A percentile compares a stretch with the other conserved stretches of the same genome.
Evolutionary conservation across 2,797 vertebrate genomes (phyloP).

Genomic region (Gouania willdenowi): DNA sequence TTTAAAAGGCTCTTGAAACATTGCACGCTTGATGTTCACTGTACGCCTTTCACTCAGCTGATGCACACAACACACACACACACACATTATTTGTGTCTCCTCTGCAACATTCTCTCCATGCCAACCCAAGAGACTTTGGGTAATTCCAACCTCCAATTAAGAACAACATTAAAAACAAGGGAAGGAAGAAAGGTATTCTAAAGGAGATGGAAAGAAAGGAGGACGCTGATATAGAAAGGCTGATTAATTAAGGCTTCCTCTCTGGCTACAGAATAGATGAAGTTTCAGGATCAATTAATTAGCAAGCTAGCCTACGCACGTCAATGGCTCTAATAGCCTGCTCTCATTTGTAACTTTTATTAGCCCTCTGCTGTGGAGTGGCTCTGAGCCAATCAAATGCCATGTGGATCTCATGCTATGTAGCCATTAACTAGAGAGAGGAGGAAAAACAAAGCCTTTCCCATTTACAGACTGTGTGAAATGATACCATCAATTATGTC

Average conservation of each 20-base stretch:
- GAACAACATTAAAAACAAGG: slow-evolving; percentile 27
- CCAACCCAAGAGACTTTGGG: slow-evolving; percentile 24
- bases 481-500: slow-evolving; percentile 49
- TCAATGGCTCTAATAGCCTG: slow-evolving; percentile 74
- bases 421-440: slow-evolving; percentile 49
- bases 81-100: slow-evolving; percentile 17
- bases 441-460: slow-evolving; percentile 7
- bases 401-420: slow-evolving; percentile 28
- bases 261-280: slow-evolving; percentile 74
- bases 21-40: slow-evolving; percentile 28
- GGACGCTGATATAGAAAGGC: slow-evolving; percentile 47
- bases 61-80: slow-evolving; percentile 17
- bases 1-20: slow-evolving; percentile 56
- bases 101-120: slow-evolving; percentile 21
- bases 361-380: slow-evolving; percentile 59
- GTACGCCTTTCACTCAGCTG: slow-evolving; percentile 31
- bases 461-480: slow-evolving; percentile 14
- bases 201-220: slow-evolving; percentile 26
- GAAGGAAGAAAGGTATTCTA: slow-evolving; percentile 2
- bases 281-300: slow-evolving; percentile 80
- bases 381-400: slow-evolving; percentile 65
- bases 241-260: slow-evolving; percentile 74
- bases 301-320: slow-evolving; percentile 67
- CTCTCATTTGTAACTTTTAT: slow-evolving; percentile 80
- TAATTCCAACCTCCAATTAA: slow-evolving; percentile 55